These are phyloP conservation scores for Albula goreensis DNA, from an alignment of 2,113 vertebrate genomes.

Conservation along the genomic window DNA sequence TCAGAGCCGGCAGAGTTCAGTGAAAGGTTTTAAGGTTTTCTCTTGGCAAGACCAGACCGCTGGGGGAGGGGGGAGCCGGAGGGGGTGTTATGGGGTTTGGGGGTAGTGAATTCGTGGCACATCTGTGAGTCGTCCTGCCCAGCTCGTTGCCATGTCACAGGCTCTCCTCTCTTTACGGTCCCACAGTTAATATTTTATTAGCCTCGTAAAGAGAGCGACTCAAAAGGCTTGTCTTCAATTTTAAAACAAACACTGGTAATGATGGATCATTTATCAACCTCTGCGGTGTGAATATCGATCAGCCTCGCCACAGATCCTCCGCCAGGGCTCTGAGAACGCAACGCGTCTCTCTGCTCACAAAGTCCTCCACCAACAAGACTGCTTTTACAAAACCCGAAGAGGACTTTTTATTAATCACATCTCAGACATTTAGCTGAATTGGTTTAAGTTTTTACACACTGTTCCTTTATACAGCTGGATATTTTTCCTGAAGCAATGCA, in stretches of 20 bases:
- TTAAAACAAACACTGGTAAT: constrained; percentile 23
- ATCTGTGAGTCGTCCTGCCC: neutral
- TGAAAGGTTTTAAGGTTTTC: neutral
- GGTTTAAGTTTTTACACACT: too few species aligned
- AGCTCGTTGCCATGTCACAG: neutral
- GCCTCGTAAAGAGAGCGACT: constrained; percentile 2
- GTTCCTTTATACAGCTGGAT: too few species aligned
- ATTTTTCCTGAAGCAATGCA: too few species aligned
- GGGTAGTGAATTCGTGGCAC: neutral
- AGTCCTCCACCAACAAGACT: too few species aligned
- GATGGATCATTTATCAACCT: constrained; percentile 13
- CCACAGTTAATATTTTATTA: constrained; percentile 24
- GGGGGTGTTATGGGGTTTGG: neutral
- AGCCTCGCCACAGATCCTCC: neutral
- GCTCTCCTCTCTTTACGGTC: constrained; percentile 2
- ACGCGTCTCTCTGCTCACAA: neutral
- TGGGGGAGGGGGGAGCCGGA: neutral
- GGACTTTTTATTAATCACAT: too few species aligned
- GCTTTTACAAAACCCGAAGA: too few species aligned
- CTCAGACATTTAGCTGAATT: too few species aligned
- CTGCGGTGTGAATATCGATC: neutral
- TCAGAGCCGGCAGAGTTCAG: too few species aligned
- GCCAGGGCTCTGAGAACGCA: neutral
- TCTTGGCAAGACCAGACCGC: too few species aligned
- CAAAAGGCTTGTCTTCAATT: constrained; percentile 7